A percentile compares a stretch with the other conserved stretches of the same genome.
These are phyloP conservation scores for Nomia melanderi DNA, from an alignment of 1,140 invertebrate species.

Conservation along the genomic window DNA sequence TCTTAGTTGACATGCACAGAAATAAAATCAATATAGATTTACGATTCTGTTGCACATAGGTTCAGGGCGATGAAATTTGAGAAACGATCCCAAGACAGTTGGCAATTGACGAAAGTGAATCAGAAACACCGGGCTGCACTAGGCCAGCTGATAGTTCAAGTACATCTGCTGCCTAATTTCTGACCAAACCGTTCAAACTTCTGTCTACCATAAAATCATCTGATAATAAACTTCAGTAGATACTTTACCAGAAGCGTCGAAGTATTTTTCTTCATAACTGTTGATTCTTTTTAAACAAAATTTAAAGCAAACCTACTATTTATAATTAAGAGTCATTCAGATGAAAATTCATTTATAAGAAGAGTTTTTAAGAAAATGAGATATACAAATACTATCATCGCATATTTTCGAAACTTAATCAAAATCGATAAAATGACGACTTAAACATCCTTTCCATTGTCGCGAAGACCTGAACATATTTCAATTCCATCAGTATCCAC, in stretches of 20 bases:
- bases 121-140: slow-evolving; percentile 67
- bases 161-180: slow-evolving; percentile 73
- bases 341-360: too few relatives aligned
- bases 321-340: too few relatives aligned
- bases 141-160: slow-evolving; percentile 74
- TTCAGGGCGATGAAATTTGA: background rate
- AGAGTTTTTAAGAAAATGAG: too few relatives aligned
- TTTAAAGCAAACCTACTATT: too few relatives aligned
- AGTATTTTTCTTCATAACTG: too few relatives aligned
- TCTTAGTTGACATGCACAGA: background rate
- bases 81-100: slow-evolving; percentile 7
- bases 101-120: slow-evolving; percentile 63
- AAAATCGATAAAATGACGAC: too few relatives aligned
- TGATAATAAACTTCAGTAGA: background rate
- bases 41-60: background rate
- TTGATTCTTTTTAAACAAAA: too few relatives aligned
- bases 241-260: background rate
- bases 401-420: too few relatives aligned
- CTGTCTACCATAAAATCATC: slow-evolving; percentile 19
- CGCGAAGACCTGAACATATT: background rate
- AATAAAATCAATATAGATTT: background rate
- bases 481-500: background rate
- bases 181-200: slow-evolving; percentile 54
- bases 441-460: too few relatives aligned
- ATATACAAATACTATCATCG: too few relatives aligned